Evolutionary conservation across 2,797 vertebrate genomes (phyloP).

Genomic region (Gymnocypris eckloni): DNA sequence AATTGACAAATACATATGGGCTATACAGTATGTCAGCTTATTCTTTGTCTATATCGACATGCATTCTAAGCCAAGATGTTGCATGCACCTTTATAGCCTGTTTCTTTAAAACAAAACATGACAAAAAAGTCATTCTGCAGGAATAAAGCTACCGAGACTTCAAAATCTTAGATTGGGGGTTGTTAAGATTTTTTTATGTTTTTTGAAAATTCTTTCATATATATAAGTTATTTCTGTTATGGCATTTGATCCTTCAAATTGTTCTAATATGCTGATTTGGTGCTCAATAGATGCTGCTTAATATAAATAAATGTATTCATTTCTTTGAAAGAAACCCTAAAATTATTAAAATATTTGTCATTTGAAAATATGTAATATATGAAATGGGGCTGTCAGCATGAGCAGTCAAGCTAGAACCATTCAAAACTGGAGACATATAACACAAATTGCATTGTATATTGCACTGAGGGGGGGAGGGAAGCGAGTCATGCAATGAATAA

Average conservation of each 20-base stretch:
- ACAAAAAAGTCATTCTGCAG: neutral
- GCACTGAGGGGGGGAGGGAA: neutral
- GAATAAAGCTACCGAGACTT: neutral
- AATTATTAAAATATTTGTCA: neutral
- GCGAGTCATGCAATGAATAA: conserved; percentile 1
- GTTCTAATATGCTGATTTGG: no score
- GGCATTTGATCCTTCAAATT: no score
- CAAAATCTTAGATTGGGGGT: no score
- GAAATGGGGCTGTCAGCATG: neutral
- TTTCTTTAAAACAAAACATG: neutral
- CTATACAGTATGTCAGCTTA: neutral
- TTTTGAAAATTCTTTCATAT: no score
- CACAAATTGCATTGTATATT: conserved; percentile 11
- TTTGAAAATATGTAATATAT: neutral
- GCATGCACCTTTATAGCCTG: neutral
- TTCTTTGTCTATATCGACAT: neutral
- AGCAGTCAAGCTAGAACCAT: neutral
- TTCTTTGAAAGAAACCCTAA: neutral
- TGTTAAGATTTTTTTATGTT: no score
- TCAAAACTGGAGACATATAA: neutral
- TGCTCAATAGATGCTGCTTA: no score
- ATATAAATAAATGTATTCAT: no score
- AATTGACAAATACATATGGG: conserved; percentile 21
- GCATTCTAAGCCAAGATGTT: neutral
- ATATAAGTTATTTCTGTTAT: no score